Percentiles rank a stretch among this genome's conserved stretches.
Conservation (phyloP, 1,140 invertebrate genomes). For the Drosophila ficusphila region DNA sequence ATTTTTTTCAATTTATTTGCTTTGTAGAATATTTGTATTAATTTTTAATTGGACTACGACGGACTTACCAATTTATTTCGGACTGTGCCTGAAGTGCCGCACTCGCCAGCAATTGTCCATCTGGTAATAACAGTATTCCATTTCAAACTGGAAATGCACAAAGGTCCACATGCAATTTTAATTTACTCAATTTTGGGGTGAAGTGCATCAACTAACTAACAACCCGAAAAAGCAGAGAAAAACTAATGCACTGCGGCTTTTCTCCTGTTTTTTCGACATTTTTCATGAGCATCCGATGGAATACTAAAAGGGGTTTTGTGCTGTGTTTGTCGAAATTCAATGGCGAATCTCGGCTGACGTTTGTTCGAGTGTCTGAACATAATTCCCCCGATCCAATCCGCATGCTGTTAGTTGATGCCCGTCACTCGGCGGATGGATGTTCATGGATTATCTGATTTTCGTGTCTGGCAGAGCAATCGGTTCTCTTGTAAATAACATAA, state of each 20-base stretch:
- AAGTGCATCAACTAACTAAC: conserved; percentile 53
- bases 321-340: not conserved
- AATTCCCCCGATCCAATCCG: conserved; percentile 21
- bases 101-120: not conserved
- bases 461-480: conserved; percentile 54
- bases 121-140: conserved; percentile 9
- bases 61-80: not conserved
- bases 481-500: conserved; percentile 76
- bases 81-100: not conserved
- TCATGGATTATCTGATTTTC: conserved; percentile 82
- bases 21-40: too few species aligned
- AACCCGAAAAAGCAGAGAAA: conserved; percentile 3
- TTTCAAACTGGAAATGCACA: conserved; percentile 13
- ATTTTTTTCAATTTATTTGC: too few species aligned
- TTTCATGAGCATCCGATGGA: conserved; percentile 17
- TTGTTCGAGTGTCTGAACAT: conserved; percentile 30
- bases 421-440: conserved; percentile 59
- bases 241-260: conserved; percentile 17
- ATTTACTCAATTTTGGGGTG: conserved; percentile 45
- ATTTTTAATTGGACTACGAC: too few species aligned
- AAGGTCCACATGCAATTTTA: conserved; percentile 34
- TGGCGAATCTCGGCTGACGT: conserved; percentile 32
- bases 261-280: conserved; percentile 16
- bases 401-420: conserved; percentile 50
- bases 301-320: conserved; percentile 22